Evolutionary conservation across 2,113 vertebrate genomes (phyloP), one percentile per base, ranked within the genome.

Genomic region (Macquaria australasica): DNA sequence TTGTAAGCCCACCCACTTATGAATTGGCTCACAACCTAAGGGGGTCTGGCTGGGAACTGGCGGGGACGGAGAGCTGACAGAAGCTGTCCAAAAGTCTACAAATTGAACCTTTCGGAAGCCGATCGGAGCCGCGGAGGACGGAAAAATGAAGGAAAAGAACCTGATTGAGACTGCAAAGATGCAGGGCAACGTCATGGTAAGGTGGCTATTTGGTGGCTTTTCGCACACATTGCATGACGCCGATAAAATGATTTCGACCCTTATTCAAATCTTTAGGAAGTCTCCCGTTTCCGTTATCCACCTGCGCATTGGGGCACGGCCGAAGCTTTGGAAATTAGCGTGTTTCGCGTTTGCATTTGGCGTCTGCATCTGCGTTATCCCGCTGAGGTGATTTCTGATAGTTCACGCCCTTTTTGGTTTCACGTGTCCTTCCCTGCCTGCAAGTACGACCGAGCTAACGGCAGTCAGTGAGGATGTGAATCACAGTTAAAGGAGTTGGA

Each of bases 161-260:
- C 97, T 99, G 93, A 98, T 99, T 37, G 98, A 99, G 94, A 99
- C 98, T 1, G 98, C 97, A 1, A 98, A 98, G 86, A 99, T 99
- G 98, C 97, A 99, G 91, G 98, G 98, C 4, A 98, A 99, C 94
- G 83, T 99, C 51, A 88, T 99, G 98, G 98, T 99, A 96, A 99
- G 97, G 93, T 5, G 78, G 53, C 11, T 66, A 5, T 63, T 82
- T 45, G 51, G 8, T 31, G 11, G 41, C 50, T 71, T 39, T 70
- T 60, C 21, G 0, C 2, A 16, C 50, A 3, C 9, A n/a, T 50
- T 79, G 28, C 71, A 37, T 85, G 79, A 73, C 64, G 77, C 66
- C 58, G 77, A 20, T 51, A 7, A 21, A 39, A 68, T 31, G 25
- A 39, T 76, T 53, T 31, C 43, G 28, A 11, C 23, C 10, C 5